These are phyloP conservation scores for Stictocephala bisonia DNA, from an alignment of 2,888 invertebrate species.

Conservation along the genomic window DNA sequence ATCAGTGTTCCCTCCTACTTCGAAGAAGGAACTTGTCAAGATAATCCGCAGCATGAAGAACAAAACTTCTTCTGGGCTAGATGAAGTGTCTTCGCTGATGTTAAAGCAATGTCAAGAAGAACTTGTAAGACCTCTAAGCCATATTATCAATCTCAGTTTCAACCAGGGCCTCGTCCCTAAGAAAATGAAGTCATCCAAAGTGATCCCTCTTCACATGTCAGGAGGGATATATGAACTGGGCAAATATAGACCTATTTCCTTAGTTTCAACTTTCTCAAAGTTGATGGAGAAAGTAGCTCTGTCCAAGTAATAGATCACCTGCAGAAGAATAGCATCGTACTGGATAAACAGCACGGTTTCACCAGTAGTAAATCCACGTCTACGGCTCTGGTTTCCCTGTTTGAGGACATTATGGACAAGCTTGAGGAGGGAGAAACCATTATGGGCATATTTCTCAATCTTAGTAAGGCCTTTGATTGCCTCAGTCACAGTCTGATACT, in stretches of 20 bases:
- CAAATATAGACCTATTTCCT: constrained; percentile 18
- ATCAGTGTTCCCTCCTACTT: background rate
- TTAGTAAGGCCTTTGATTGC: too few relatives aligned
- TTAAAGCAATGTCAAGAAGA: background rate
- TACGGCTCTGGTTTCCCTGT: too few relatives aligned
- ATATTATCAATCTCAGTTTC: constrained; percentile 6
- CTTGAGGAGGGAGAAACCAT: too few relatives aligned
- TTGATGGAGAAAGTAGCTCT: constrained; percentile 1
- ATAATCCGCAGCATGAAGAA: background rate
- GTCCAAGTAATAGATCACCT: background rate
- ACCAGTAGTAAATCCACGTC: too few relatives aligned
- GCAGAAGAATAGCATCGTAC: background rate
- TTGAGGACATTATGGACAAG: too few relatives aligned
- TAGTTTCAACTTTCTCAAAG: constrained; percentile 19
- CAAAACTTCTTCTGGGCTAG: constrained; percentile 16
- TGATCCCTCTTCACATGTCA: background rate
- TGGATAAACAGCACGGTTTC: too few relatives aligned
- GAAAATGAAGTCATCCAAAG: constrained; percentile 5
- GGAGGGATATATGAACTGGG: constrained; percentile 1
- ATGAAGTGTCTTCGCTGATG: constrained; percentile 3
- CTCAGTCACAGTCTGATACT: too few relatives aligned
- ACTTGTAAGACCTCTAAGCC: background rate
- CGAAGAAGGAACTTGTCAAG: background rate
- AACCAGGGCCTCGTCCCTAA: background rate
- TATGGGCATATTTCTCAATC: too few relatives aligned